Evolutionary conservation across 1,140 invertebrate genomes (phyloP).

Genomic region (Bombyx mandarina): DNA sequence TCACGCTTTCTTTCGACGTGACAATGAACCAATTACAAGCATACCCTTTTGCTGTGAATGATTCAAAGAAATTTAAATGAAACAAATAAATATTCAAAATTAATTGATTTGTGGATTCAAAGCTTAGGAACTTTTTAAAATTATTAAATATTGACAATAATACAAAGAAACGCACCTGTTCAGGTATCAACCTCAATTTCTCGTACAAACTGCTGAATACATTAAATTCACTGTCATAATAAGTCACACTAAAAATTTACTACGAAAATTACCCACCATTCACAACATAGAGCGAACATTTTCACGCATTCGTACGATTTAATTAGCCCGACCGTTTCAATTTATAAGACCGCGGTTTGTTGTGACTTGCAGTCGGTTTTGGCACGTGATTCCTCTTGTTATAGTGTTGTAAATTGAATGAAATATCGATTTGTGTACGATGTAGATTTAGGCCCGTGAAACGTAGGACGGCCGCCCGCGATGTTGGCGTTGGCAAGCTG

Average conservation of each 20-base stretch:
- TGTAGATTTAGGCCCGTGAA: slow-evolving; percentile 13
- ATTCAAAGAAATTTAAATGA: too few relatives aligned
- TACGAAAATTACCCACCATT: slow-evolving; percentile 20
- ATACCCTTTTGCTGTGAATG: too few relatives aligned
- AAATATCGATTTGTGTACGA: slow-evolving; percentile 42
- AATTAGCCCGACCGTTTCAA: slow-evolving; percentile 8
- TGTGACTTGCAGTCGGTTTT: slow-evolving; percentile 4
- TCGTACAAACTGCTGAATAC: too few relatives aligned
- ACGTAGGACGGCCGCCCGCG: slow-evolving; percentile 39
- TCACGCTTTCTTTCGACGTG: too few relatives aligned
- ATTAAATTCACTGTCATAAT: too few relatives aligned
- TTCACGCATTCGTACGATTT: slow-evolving; percentile 15
- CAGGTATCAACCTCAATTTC: too few relatives aligned
- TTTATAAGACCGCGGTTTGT: neutral
- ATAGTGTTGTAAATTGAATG: slow-evolving; percentile 20
- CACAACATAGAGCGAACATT: slow-evolving; percentile 22
- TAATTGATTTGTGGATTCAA: too few relatives aligned
- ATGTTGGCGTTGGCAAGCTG: slow-evolving; percentile 33
- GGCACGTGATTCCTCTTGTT: slow-evolving; percentile 29
- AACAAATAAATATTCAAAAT: too few relatives aligned
- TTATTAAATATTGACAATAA: too few relatives aligned
- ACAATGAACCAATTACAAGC: too few relatives aligned
- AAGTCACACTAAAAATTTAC: neutral
- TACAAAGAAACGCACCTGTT: too few relatives aligned
- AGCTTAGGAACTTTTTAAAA: too few relatives aligned